Evolutionary conservation across 92 coral and sea anemone species (phyloP), one percentile per base, ranked within the genome.

Genomic region (Scolanthus callimorphus): DNA sequence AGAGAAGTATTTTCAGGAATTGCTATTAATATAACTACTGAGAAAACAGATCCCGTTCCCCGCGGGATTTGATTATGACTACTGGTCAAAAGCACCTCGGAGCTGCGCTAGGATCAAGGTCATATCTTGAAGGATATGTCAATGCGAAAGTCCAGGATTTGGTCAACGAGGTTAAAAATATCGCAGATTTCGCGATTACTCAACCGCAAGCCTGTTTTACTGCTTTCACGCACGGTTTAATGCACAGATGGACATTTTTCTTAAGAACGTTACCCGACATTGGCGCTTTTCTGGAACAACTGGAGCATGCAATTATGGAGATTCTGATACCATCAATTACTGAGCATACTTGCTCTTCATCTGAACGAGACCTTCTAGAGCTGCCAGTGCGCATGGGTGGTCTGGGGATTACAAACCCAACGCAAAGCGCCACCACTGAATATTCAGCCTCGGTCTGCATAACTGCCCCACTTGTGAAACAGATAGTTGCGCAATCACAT

Each of bases 21-120:
- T 29, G 62, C 61, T 20, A 53, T 75, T 21, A 74, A 75, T 51
- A 43, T 75, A 1, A 41, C 74, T 15, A 59, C 71, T 3, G 66
- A 74, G 34, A n/a, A n/a, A n/a, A n/a, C n/a, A n/a, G n/a, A n/a
- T n/a, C n/a, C n/a, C n/a, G n/a, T n/a, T n/a, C n/a, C n/a, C n/a
- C n/a, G n/a, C n/a, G n/a, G n/a, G n/a, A n/a, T n/a, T n/a, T n/a
- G n/a, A n/a, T n/a, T n/a, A n/a, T n/a, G n/a, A n/a, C n/a, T n/a
- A n/a, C n/a, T n/a, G 87, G 87, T 20, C 87, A 80, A 31, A 76
- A 60, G 49, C 73, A 74, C 55, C 74, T 72, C 1, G 86, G 75
- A 9, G 81, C 86, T 2, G 70, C 39, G 4, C 28, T 73, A 3
- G 86, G 81, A 11, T 73, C 86, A 1, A 49, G 85, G 28, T 34